Conservation (phyloP, 2,888 invertebrate species). For the Chironomus riparius region DNA sequence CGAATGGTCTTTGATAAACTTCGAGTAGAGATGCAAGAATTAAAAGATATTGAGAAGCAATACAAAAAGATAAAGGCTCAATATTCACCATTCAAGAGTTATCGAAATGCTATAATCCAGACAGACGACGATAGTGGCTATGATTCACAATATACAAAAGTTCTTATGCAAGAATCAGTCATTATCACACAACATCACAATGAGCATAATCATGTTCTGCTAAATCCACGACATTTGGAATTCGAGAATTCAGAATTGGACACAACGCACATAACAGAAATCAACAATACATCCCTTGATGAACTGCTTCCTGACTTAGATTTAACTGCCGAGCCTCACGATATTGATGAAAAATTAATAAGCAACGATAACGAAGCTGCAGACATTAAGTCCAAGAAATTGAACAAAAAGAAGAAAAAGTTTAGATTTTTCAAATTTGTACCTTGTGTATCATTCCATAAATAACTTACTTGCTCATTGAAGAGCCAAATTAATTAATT, state of each 20-base stretch:
- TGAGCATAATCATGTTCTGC: background rate
- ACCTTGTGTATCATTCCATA: background rate
- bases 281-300: constrained; percentile 7
- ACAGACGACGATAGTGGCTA: background rate
- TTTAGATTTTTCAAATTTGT: background rate
- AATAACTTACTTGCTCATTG: background rate
- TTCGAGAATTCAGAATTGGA: background rate
- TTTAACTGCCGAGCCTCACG: no score
- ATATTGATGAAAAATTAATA: no score
- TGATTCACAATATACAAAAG: background rate
- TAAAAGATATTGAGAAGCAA: constrained; percentile 4
- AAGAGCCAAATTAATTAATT: no score
- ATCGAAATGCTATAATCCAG: background rate
- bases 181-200: background rate
- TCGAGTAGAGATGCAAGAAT: background rate
- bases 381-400: background rate
- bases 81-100: background rate
- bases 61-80: background rate
- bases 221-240: background rate
- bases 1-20: constrained; percentile 10
- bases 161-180: no score
- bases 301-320: background rate
- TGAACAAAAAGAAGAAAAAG: background rate
- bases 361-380: no score
- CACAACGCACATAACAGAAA: background rate